phyloP scores from a whole-genome alignment of 2,888 invertebrate genomes.

The Mythimna albipuncta region DNA sequence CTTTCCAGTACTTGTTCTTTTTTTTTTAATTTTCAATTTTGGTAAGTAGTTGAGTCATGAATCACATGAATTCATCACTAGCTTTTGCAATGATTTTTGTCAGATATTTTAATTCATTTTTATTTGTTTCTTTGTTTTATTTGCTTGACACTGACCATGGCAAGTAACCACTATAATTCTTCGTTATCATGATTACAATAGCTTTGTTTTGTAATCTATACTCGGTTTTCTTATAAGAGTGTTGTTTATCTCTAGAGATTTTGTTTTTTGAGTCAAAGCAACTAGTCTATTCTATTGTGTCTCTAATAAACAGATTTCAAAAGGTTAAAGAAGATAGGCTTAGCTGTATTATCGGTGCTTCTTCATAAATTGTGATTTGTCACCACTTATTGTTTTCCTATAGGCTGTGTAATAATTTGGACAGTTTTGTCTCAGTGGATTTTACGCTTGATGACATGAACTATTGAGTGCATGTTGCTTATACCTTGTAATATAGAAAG shows the following conservation, averaged over 20 bases:
- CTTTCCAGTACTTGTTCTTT: too few relatives aligned
- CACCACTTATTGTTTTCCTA: background rate
- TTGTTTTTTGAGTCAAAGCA: background rate
- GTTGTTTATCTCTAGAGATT: background rate
- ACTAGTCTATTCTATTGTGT: background rate
- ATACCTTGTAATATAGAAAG: background rate
- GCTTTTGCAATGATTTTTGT: background rate
- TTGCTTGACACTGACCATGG: constrained; percentile 17
- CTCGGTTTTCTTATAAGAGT: constrained; percentile 26
- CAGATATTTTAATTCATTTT: background rate
- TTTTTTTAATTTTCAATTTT: too few relatives aligned
- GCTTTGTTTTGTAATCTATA: constrained; percentile 18
- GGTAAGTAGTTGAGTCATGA: background rate
- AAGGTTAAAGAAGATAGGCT: background rate
- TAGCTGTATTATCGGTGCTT: background rate
- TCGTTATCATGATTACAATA: constrained; percentile 9
- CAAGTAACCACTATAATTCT: background rate
- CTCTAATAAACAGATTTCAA: too few relatives aligned
- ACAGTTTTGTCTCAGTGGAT: background rate
- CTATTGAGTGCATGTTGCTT: background rate
- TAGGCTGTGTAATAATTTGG: background rate
- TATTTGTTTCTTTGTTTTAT: constrained; percentile 1
- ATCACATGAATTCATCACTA: background rate
- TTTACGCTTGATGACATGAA: background rate
- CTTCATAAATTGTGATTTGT: background rate